These are phyloP conservation scores for Stenodera caucasica DNA, from an alignment of 2,888 invertebrate species.

Conservation along the genomic window DNA sequence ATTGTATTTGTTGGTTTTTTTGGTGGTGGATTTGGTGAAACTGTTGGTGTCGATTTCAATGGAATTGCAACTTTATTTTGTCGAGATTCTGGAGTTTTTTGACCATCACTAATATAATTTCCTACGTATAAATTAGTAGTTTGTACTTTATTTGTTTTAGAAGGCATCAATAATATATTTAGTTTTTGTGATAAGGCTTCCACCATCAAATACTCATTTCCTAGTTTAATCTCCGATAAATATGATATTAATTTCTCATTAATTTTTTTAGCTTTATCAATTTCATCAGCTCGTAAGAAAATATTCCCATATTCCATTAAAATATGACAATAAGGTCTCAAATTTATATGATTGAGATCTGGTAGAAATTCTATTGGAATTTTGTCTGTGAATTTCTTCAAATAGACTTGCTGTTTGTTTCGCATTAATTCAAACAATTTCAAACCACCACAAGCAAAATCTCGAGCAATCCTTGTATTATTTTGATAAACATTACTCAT, in stretches of 20 bases:
- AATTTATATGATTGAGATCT: neutral
- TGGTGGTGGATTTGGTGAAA: neutral
- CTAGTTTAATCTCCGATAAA: neutral
- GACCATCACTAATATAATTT: neutral
- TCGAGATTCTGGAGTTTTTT: conserved; percentile 6
- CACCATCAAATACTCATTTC: conserved; percentile 4
- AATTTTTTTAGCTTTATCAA: conserved; percentile 4
- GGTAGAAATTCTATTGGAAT: neutral
- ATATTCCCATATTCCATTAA: conserved; percentile 14
- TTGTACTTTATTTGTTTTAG: neutral
- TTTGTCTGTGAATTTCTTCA: neutral
- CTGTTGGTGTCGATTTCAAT: neutral
- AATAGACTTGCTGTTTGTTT: neutral
- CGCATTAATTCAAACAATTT: conserved; percentile 8
- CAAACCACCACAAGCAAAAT: conserved; percentile 13
- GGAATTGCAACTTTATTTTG: neutral
- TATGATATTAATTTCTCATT: neutral
- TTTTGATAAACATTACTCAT: conserved; percentile 7
- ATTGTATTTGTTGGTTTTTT: neutral
- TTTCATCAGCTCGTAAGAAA: neutral
- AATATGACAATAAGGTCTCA: conserved; percentile 1
- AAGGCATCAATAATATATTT: neutral
- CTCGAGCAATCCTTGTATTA: conserved; percentile 2
- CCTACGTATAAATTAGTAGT: neutral
- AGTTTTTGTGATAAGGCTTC: conserved; percentile 12